Percentiles rank a stretch among this genome's conserved stretches.
phyloP scores from a whole-genome alignment of 2,113 vertebrate species.

The Lepidothrix coronata region DNA sequence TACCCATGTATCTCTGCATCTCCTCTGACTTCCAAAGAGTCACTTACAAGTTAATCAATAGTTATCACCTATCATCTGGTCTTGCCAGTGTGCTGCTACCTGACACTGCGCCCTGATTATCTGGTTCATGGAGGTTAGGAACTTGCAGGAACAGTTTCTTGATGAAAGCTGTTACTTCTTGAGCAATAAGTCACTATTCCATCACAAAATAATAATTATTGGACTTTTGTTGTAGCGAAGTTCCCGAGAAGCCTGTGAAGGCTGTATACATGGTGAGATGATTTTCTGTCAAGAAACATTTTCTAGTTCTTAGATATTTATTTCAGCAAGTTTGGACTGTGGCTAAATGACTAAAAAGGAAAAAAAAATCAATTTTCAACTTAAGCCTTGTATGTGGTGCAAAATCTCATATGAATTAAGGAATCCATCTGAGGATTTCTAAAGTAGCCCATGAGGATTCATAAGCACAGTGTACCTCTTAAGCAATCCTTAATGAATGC shows the following conservation, averaged over 20 bases:
- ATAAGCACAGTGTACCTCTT: background rate
- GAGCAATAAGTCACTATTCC: background rate
- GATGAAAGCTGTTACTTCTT: background rate
- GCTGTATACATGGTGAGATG: background rate
- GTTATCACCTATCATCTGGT: background rate
- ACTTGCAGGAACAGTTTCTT: background rate
- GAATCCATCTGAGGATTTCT: constrained; percentile 16
- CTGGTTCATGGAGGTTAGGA: background rate
- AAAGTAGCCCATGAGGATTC: constrained; percentile 28
- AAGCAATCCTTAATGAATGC: constrained; percentile 22
- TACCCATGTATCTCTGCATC: background rate
- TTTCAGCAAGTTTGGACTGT: background rate
- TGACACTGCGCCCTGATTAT: background rate
- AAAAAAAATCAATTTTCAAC: background rate
- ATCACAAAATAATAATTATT: background rate
- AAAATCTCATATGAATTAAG: constrained; percentile 7
- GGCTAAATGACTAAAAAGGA: background rate
- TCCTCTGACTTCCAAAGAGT: background rate
- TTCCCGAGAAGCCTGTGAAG: background rate
- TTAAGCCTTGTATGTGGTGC: background rate
- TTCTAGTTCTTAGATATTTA: background rate
- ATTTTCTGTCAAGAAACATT: background rate
- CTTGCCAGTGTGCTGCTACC: background rate
- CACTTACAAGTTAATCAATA: background rate
- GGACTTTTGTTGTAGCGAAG: background rate